Conservation (phyloP, 2,797 vertebrate species). For the Parauchenoglanis ngamensis region DNA sequence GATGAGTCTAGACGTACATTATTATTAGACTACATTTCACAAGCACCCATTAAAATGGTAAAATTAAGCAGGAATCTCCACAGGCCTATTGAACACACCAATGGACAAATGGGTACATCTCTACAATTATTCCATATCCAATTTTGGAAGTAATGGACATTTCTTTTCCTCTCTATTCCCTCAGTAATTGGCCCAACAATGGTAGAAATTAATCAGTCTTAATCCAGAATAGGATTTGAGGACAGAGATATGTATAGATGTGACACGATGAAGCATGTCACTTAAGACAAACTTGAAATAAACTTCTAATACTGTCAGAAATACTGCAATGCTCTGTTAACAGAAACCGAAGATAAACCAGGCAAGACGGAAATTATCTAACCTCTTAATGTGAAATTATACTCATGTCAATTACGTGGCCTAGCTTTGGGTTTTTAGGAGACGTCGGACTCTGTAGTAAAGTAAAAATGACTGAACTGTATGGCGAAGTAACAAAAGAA, state of each 20-base stretch:
- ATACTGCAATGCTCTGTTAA: constrained; percentile 16
- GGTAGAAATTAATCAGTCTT: constrained; percentile 63
- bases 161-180: constrained; percentile 55
- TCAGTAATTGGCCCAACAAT: constrained; percentile 58
- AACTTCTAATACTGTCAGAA: constrained; percentile 30
- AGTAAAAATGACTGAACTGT: too few species aligned
- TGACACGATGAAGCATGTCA: constrained; percentile 49
- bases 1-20: constrained; percentile 47
- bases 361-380: neutral
- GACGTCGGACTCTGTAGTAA: neutral
- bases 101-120: constrained; percentile 55
- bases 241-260: constrained; percentile 59
- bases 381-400: neutral
- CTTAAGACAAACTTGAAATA: constrained; percentile 47
- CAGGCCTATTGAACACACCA: constrained; percentile 42
- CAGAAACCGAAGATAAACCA: neutral
- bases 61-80: constrained; percentile 51
- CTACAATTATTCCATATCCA: constrained; percentile 54
- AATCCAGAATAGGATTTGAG: constrained; percentile 58
- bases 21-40: constrained; percentile 53
- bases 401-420: neutral
- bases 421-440: neutral
- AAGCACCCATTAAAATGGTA: constrained; percentile 52
- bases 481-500: neutral
- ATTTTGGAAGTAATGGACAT: constrained; percentile 59